Conservation (phyloP, 2,797 vertebrate species). For the Lagorchestes hirsutus region DNA sequence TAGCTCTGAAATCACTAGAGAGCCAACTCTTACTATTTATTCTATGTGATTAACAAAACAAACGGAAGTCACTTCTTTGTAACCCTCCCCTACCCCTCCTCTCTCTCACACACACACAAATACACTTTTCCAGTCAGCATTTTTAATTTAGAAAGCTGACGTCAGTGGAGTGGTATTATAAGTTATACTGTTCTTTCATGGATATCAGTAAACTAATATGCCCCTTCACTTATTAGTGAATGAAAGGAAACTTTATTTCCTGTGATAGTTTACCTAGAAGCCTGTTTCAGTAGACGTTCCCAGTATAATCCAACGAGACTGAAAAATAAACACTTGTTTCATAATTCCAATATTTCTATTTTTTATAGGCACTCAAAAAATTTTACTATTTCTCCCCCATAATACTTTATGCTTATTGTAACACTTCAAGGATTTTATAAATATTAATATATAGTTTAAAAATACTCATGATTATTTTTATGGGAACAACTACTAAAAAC, state of each 20-base stretch:
- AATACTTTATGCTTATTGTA: neutral
- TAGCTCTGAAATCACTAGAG: constrained; percentile 61
- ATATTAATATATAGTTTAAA: neutral
- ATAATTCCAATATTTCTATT: neutral
- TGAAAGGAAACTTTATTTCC: constrained; percentile 79
- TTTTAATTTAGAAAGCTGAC: constrained; percentile 73
- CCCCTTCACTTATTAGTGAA: constrained; percentile 74
- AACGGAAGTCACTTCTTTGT: constrained; percentile 48
- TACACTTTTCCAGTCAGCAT: constrained; percentile 38
- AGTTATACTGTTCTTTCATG: constrained; percentile 52
- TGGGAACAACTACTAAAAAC: constrained; percentile 55
- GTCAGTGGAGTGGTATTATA: constrained; percentile 49
- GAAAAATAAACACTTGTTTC: constrained; percentile 40
- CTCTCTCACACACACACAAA: neutral
- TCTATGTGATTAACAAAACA: constrained; percentile 65
- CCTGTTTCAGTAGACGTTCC: constrained; percentile 49
- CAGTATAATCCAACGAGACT: constrained; percentile 37
- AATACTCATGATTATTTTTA: constrained; percentile 34
- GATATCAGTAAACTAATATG: constrained; percentile 60
- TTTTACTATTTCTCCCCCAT: neutral
- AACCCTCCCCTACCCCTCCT: neutral
- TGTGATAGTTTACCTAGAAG: constrained; percentile 60
- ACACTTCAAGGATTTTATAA: constrained; percentile 5
- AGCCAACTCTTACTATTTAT: constrained; percentile 68
- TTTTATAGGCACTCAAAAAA: neutral